Evolutionary conservation across 2,888 invertebrate genomes (phyloP).

Genomic region (Xylota sylvarum): DNA sequence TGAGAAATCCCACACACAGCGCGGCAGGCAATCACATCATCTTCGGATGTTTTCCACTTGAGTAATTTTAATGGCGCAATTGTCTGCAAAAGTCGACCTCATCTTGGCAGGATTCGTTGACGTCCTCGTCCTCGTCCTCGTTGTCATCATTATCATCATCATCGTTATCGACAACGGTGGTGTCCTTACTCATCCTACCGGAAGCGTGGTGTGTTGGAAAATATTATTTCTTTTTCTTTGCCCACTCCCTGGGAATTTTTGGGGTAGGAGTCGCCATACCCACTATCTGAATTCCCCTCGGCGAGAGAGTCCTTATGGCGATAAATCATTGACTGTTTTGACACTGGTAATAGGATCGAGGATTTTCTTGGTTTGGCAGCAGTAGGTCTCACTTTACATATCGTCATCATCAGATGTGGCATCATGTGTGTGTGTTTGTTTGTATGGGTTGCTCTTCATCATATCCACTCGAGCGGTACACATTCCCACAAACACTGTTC

Average conservation of each 20-base stretch:
- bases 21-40: conserved; percentile 64
- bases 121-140: conserved; percentile 31
- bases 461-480: conserved; percentile 61
- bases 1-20: conserved; percentile 10
- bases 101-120: conserved; percentile 59
- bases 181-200: conserved; percentile 47
- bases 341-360: conserved; percentile 74
- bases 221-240: conserved; percentile 33
- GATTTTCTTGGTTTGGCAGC: conserved; percentile 50
- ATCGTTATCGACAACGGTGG: conserved; percentile 54
- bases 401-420: conserved; percentile 47
- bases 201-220: conserved; percentile 42
- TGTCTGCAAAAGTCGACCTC: conserved; percentile 75
- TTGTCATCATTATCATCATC: conserved; percentile 42
- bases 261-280: conserved; percentile 10
- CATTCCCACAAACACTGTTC: conserved; percentile 35
- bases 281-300: neutral
- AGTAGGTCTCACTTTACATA: conserved; percentile 62
- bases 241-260: neutral
- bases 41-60: conserved; percentile 72
- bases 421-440: conserved; percentile 9
- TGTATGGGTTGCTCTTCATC: conserved; percentile 61
- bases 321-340: conserved; percentile 76
- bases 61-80: conserved; percentile 75
- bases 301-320: conserved; percentile 39